These are phyloP conservation scores for Sandelia bainsii DNA, from an alignment of 2,797 vertebrate genomes.

Conservation along the genomic window DNA sequence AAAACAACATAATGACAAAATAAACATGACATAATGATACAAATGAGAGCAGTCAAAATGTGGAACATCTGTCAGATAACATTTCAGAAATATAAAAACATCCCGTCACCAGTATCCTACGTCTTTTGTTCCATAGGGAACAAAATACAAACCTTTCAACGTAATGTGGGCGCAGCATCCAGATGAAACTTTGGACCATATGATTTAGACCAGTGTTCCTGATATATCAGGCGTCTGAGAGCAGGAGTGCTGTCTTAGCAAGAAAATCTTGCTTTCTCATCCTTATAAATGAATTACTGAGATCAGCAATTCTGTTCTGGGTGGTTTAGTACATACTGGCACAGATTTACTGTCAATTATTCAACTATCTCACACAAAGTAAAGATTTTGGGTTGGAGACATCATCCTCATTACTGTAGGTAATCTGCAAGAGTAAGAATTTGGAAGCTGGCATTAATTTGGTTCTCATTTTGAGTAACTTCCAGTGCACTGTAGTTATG, in stretches of 20 bases:
- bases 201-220: constrained; percentile 24
- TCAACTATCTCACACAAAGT: constrained; percentile 33
- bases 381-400: constrained; percentile 35
- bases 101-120: not conserved
- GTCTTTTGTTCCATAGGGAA: not conserved
- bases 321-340: constrained; percentile 47
- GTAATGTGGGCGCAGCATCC: not conserved
- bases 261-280: constrained; percentile 53
- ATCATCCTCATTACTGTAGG: constrained; percentile 16
- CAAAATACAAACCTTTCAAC: too few species aligned
- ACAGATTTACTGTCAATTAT: constrained; percentile 64
- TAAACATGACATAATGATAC: too few species aligned
- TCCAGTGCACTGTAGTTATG: not conserved
- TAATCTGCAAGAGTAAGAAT: constrained; percentile 28
- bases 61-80: too few species aligned
- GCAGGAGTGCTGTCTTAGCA: constrained; percentile 62
- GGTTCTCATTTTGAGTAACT: constrained; percentile 8
- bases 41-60: too few species aligned
- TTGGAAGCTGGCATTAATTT: constrained; percentile 5
- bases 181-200: constrained; percentile 11
- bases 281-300: constrained; percentile 56
- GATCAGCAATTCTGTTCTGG: constrained; percentile 68
- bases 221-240: constrained; percentile 36
- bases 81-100: too few species aligned
- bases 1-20: not conserved